Evolutionary conservation across 2,113 vertebrate species (phyloP).

Genomic region (Muntiacus muntjak): DNA sequence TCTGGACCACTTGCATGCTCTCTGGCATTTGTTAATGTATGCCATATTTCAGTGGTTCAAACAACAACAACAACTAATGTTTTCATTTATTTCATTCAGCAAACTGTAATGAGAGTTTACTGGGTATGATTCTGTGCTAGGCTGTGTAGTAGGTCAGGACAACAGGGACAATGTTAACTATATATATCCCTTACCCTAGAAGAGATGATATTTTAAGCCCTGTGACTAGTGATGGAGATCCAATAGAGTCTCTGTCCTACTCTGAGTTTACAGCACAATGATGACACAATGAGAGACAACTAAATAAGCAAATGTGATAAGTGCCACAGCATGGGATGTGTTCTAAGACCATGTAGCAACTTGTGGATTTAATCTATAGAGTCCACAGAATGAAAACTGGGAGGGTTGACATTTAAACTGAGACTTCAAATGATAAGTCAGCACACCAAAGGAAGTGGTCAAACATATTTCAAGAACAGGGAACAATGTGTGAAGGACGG

Average conservation of each 20-base stretch:
- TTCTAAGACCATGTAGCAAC: not conserved
- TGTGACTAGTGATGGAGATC: not conserved
- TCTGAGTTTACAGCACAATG: not conserved
- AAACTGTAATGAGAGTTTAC: not conserved
- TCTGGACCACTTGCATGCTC: not conserved
- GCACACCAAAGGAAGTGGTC: not conserved
- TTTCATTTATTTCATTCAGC: not conserved
- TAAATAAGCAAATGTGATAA: not conserved
- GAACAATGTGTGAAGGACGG: not conserved
- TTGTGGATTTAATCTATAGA: not conserved
- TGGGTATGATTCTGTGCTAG: not conserved
- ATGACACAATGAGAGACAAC: fast-evolving
- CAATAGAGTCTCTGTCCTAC: fast-evolving
- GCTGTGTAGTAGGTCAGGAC: not conserved
- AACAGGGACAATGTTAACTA: no score
- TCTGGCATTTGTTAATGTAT: not conserved
- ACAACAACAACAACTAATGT: not conserved
- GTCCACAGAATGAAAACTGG: not conserved
- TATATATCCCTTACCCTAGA: not conserved
- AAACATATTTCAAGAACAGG: not conserved
- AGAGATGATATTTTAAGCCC: not conserved
- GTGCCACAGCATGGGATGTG: fast-evolving
- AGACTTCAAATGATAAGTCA: not conserved
- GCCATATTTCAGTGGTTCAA: not conserved
- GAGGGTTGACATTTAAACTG: not conserved